These are phyloP conservation scores for Camponotus vicinus DNA, from an alignment of 1,140 invertebrate genomes.

Conservation along the genomic window DNA sequence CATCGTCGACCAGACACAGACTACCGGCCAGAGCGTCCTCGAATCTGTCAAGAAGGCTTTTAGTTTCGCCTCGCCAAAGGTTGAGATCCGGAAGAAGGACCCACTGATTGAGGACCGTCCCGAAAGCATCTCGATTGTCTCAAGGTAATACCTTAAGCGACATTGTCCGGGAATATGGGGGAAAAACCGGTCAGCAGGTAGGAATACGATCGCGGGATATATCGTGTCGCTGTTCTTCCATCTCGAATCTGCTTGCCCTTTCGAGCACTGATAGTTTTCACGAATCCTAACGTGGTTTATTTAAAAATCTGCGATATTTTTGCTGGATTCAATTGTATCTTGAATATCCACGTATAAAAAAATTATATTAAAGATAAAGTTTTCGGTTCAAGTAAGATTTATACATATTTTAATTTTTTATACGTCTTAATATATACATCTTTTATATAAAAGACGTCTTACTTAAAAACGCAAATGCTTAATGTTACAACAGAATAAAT, in stretches of 20 bases:
- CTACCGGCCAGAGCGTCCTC: constrained; percentile 86
- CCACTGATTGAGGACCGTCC: constrained; percentile 85
- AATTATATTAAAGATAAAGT: neutral
- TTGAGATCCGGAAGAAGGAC: constrained; percentile 86
- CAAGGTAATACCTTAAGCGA: constrained; percentile 85
- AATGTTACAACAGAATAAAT: neutral
- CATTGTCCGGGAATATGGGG: constrained; percentile 60
- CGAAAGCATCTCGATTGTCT: constrained; percentile 85
- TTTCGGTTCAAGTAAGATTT: neutral
- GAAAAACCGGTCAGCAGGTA: constrained; percentile 64
- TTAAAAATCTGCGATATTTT: neutral
- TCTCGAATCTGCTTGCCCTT: constrained; percentile 54
- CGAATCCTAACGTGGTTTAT: neutral
- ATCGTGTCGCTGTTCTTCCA: constrained; percentile 49
- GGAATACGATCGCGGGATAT: constrained; percentile 55
- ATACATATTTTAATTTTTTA: neutral
- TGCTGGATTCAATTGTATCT: neutral
- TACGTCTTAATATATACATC: neutral
- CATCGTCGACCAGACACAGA: constrained; percentile 87
- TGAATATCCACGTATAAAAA: neutral
- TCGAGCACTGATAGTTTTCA: neutral
- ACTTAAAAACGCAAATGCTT: constrained; percentile 4
- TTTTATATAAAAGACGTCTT: neutral
- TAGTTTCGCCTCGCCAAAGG: constrained; percentile 86
- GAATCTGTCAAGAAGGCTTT: constrained; percentile 89